phyloP scores from a whole-genome alignment of 2,797 vertebrate species.

The Protosalanx chinensis region DNA sequence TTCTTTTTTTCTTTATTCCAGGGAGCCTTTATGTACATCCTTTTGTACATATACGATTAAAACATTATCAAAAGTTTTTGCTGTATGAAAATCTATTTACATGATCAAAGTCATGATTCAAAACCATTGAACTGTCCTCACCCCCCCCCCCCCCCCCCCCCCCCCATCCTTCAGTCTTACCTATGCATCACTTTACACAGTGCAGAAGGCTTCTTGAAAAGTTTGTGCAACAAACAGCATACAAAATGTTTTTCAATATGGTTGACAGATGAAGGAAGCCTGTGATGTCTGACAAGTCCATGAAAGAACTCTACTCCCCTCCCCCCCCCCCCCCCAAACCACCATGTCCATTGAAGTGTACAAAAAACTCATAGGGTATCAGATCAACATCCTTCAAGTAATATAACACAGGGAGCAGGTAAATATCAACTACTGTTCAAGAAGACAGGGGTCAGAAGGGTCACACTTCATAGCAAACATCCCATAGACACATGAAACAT shows the following conservation, averaged over 20 bases:
- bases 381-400: constrained; percentile 66
- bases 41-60: constrained; percentile 80
- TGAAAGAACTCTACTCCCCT: neutral
- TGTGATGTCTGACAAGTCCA: constrained; percentile 16
- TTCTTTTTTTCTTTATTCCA: constrained; percentile 42
- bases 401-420: constrained; percentile 57
- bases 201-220: constrained; percentile 83
- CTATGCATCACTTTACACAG: constrained; percentile 76
- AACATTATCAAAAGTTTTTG: constrained; percentile 83
- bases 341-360: constrained; percentile 49
- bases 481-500: constrained; percentile 37
- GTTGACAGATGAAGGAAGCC: constrained; percentile 63
- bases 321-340: constrained; percentile 20
- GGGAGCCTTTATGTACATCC: constrained; percentile 72
- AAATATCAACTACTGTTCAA: constrained; percentile 44
- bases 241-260: constrained; percentile 69
- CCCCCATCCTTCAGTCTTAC: constrained; percentile 44
- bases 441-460: constrained; percentile 34
- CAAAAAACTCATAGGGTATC: constrained; percentile 47
- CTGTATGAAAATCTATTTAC: constrained; percentile 82
- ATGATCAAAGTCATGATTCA: constrained; percentile 67
- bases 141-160: too few relatives aligned
- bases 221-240: constrained; percentile 83
- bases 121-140: constrained; percentile 71
- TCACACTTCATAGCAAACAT: constrained; percentile 12